phyloP scores from a whole-genome alignment of 1,140 invertebrate species.

The Proales similis region DNA sequence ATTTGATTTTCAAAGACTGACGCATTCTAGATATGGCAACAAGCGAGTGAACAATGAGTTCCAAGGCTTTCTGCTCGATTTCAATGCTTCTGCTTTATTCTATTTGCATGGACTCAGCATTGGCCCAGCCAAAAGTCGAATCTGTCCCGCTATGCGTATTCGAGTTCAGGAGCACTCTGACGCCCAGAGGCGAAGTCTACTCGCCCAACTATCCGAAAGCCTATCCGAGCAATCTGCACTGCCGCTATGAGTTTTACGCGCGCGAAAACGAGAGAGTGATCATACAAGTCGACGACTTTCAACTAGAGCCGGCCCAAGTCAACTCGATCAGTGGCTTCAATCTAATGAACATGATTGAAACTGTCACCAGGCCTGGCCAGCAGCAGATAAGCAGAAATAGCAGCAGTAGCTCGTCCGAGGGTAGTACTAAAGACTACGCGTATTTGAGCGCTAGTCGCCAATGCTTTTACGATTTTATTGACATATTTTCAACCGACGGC shows the following conservation, averaged over 20 bases:
- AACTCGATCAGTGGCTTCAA: constrained; percentile 6
- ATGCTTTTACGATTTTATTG: constrained; percentile 36
- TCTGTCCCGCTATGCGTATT: no score
- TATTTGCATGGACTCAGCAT: no score
- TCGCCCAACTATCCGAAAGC: constrained; percentile 34
- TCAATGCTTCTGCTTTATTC: no score
- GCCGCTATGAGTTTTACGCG: constrained; percentile 27
- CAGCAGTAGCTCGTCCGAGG: no score
- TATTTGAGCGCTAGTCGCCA: constrained; percentile 8
- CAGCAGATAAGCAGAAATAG: no score
- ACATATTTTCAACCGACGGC: constrained; percentile 24
- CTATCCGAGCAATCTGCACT: constrained; percentile 32
- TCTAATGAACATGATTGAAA: constrained; percentile 27
- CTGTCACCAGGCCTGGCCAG: not conserved
- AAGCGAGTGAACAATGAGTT: no score
- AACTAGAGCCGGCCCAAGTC: constrained; percentile 14
- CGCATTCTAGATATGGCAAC: no score
- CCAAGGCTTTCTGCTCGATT: no score
- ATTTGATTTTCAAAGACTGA: no score
- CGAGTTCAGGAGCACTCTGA: constrained; percentile 4
- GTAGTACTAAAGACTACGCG: no score
- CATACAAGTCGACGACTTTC: constrained; percentile 29
- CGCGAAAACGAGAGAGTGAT: constrained; percentile 29
- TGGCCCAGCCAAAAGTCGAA: no score
- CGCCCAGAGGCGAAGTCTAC: constrained; percentile 20